These are phyloP conservation scores for Drosophila fuyamai DNA, from an alignment of 1,140 invertebrate species.

Conservation along the genomic window DNA sequence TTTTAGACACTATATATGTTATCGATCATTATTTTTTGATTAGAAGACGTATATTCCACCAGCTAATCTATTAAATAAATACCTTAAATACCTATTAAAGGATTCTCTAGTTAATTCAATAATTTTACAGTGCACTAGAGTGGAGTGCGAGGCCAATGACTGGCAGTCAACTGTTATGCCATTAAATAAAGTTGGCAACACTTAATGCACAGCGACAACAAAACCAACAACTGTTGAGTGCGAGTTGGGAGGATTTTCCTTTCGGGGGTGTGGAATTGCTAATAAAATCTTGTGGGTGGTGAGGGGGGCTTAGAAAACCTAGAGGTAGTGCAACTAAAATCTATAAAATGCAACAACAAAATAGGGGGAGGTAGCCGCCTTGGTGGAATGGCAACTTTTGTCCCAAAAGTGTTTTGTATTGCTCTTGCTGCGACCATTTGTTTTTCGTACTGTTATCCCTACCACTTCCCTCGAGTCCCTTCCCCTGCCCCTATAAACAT, in stretches of 20 bases:
- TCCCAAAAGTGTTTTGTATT: constrained; percentile 50
- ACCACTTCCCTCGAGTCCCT: background rate
- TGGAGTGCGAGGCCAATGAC: constrained; percentile 46
- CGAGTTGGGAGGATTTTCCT: constrained; percentile 12
- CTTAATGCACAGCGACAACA: constrained; percentile 83
- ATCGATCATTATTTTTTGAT: too few species aligned
- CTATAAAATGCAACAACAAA: constrained; percentile 58
- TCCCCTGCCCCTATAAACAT: constrained; percentile 57
- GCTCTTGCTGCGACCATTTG: constrained; percentile 45
- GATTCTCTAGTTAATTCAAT: constrained; percentile 17
- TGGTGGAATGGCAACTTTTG: constrained; percentile 14
- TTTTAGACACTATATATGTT: too few species aligned
- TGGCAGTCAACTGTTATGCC: constrained; percentile 82
- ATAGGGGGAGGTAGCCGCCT: background rate
- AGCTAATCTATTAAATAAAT: constrained; percentile 29
- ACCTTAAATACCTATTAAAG: constrained; percentile 37
- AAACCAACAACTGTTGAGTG: constrained; percentile 71
- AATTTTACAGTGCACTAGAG: background rate
- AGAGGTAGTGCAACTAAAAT: constrained; percentile 29
- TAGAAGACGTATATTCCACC: background rate
- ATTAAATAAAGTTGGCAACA: constrained; percentile 84
- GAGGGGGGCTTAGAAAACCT: background rate
- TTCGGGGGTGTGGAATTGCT: constrained; percentile 41
- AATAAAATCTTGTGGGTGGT: constrained; percentile 21
- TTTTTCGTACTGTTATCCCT: constrained; percentile 45